Percentiles rank a stretch among this genome's conserved stretches.
phyloP scores from a whole-genome alignment of 2,888 invertebrate genomes.

The Tribolium freemani region DNA sequence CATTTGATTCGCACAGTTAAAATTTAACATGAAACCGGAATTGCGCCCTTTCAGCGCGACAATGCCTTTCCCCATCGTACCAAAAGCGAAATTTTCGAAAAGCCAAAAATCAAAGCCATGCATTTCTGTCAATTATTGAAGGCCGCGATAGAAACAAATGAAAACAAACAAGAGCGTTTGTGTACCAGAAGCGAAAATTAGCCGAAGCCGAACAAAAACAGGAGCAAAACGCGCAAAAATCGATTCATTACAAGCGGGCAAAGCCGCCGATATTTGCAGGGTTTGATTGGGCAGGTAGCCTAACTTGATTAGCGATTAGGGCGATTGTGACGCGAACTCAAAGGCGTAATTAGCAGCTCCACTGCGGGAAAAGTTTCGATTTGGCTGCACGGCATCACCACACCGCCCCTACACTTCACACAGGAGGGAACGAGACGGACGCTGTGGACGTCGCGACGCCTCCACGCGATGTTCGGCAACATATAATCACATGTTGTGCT shows the following conservation, averaged over 20 bases:
- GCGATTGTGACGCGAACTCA: constrained; percentile 69
- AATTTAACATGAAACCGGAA: not conserved
- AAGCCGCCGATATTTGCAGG: constrained; percentile 63
- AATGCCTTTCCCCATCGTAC: too few relatives aligned
- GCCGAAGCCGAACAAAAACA: constrained; percentile 53
- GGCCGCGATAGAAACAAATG: constrained; percentile 29
- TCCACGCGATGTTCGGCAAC: constrained; percentile 43
- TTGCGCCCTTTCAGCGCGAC: not conserved
- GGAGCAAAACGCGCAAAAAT: constrained; percentile 65
- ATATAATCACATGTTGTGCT: constrained; percentile 65
- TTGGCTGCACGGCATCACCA: constrained; percentile 11
- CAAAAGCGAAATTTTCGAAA: not conserved
- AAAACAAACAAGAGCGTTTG: constrained; percentile 42
- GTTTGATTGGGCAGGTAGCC: constrained; percentile 67
- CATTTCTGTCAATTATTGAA: constrained; percentile 14
- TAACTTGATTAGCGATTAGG: constrained; percentile 70
- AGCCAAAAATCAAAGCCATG: constrained; percentile 23
- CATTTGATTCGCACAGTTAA: too few relatives aligned
- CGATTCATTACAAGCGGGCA: constrained; percentile 64
- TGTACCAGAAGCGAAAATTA: constrained; percentile 39
- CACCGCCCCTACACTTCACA: not conserved
- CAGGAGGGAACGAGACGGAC: constrained; percentile 34
- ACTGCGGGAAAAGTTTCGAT: constrained; percentile 54
- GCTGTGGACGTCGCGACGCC: constrained; percentile 40
- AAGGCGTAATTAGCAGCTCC: constrained; percentile 67